phyloP scores from a whole-genome alignment of 1,140 invertebrate genomes.

The Pachypeltis micranthus region DNA sequence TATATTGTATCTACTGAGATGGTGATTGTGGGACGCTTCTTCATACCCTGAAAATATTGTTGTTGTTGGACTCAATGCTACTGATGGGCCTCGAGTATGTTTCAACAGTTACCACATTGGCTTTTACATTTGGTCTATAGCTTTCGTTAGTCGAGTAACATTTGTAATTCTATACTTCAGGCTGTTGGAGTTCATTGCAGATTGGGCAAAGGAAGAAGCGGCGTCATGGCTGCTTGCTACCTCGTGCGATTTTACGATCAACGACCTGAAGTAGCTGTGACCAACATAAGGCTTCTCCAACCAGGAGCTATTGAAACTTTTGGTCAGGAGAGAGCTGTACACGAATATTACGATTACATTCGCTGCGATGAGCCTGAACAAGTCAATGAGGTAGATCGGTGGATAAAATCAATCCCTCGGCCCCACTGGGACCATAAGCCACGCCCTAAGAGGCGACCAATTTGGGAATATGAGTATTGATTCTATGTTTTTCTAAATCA shows the following conservation, averaged over 20 bases:
- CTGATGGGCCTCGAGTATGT: too few species aligned
- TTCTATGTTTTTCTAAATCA: neutral
- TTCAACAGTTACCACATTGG: too few species aligned
- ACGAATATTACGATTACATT: conserved; percentile 21
- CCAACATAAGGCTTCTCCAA: conserved; percentile 43
- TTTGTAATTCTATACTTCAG: too few species aligned
- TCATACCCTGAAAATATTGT: too few species aligned
- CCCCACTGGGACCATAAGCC: conserved; percentile 17
- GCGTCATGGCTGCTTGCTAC: conserved; percentile 57
- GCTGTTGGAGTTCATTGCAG: conserved; percentile 54
- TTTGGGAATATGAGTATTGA: neutral
- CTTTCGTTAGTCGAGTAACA: too few species aligned
- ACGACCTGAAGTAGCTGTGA: conserved; percentile 48
- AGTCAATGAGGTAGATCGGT: conserved; percentile 11
- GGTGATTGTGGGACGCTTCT: too few species aligned
- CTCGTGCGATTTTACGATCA: conserved; percentile 46
- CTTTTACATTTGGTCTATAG: too few species aligned
- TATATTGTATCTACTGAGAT: too few species aligned
- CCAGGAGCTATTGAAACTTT: conserved; percentile 55
- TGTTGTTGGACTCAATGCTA: too few species aligned
- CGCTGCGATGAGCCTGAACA: neutral
- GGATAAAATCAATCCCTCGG: conserved; percentile 10
- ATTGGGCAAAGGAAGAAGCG: conserved; percentile 52
- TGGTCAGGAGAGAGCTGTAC: conserved; percentile 38
- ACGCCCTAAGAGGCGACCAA: conserved; percentile 5